These are phyloP conservation scores for Malurus leucopterus DNA, from an alignment of 2,797 vertebrate genomes.

Conservation along the genomic window DNA sequence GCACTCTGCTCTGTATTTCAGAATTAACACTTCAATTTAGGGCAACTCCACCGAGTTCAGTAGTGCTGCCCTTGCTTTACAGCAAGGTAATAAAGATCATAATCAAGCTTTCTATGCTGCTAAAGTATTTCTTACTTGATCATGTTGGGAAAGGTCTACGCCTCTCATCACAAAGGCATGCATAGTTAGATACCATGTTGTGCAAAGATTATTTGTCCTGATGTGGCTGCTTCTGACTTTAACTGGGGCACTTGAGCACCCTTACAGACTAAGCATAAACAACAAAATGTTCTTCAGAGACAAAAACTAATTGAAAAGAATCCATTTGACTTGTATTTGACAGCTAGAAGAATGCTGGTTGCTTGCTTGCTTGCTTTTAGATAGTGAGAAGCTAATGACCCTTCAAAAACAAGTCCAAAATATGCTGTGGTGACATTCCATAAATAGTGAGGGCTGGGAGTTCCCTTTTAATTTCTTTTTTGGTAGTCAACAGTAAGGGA, in stretches of 20 bases:
- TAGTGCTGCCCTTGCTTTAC: not conserved
- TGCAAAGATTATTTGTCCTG: constrained; percentile 2
- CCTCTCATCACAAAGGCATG: constrained; percentile 12
- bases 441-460: not conserved
- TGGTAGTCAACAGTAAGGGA: not conserved
- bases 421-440: not conserved
- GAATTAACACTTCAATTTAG: constrained; percentile 28
- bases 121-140: constrained; percentile 4
- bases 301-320: constrained; percentile 3
- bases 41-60: not conserved
- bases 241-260: not conserved
- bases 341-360: not conserved
- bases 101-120: constrained; percentile 15
- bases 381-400: not conserved
- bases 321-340: constrained; percentile 4
- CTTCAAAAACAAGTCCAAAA: constrained; percentile 21
- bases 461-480: not conserved
- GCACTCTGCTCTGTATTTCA: constrained; percentile 25
- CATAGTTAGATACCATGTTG: not conserved
- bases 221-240: not conserved
- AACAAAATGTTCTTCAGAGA: not conserved
- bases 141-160: constrained; percentile 15
- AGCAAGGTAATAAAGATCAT: constrained; percentile 44
- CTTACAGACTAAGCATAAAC: constrained; percentile 1
- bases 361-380: not conserved